Base-by-base conservation (phyloP, 2,113 vertebrate species). In the Chlorodrepanis virens region DNA sequence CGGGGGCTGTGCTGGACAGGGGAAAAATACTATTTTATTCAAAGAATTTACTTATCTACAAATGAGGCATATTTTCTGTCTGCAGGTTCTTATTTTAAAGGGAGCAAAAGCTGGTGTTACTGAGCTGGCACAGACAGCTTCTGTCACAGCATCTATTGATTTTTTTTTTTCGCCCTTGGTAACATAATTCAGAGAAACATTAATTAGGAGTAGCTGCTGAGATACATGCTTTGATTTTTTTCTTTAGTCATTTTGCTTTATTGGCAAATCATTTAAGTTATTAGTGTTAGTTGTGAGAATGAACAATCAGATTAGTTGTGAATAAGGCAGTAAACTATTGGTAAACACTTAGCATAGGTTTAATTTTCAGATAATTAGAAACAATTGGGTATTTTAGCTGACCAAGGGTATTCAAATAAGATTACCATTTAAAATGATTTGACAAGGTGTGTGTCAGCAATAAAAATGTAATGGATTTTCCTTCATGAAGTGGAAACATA, bases 321-420 rank as follows among this genome's bases (percentile, higher is more conserved):
- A 50, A 90, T 94, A 96, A 95, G 78, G 47, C 96, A 90, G 94
- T 91, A 85, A 97, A 84, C 65, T 88, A 96, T 94, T 95, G 74
- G 79, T 78, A 97, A 96, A 77, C 83, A 83, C 35, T 97, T 97
- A 90, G 29, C 59, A n/a, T 37, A 40, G 65, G 65, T 93, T 96
- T 97, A 71, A 89, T 94, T 96, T 97, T 67, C 61, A 95, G 72
- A 84, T 94, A 96, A 97, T 97, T 93, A 88, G 91, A 90, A 97
- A 39, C 71, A 96, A 90, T 94, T 78, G 47, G 40, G 56, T 95
- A 35, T 60, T 95, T 94, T 97, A 75, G 70, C 53, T 96, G 93
- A 83, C 63, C 25, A 31, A 37, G 78, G 83, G 67, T 47, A 95
- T 93, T 96, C 22, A 1, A 31, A 91, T 96, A 94, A 71, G 83